Percentiles rank a stretch among this genome's conserved stretches.
Conservation (phyloP, 2,113 vertebrate species). For the Megatriorchis doriae region DNA sequence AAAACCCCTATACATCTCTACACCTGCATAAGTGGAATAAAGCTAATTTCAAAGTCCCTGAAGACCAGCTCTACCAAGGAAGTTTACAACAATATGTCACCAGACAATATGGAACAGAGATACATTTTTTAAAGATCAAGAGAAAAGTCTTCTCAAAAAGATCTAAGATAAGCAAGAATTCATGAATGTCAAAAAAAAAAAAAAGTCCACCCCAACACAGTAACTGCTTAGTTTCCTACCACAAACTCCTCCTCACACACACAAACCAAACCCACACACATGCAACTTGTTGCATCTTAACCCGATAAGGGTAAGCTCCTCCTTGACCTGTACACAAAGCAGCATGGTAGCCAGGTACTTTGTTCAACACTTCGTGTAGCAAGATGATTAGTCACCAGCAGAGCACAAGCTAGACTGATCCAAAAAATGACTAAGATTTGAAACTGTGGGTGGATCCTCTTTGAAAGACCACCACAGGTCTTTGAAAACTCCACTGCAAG, state of each 20-base stretch:
- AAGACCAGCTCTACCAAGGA: not conserved
- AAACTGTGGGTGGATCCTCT: not conserved
- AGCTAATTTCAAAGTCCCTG: not conserved
- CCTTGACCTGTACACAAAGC: not conserved
- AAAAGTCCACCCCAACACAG: not conserved
- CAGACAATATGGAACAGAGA: not conserved
- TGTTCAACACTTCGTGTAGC: not conserved
- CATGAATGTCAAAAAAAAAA: not conserved
- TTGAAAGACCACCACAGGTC: slow-evolving; percentile 3
- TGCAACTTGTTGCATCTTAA: not conserved
- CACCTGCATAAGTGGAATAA: not conserved
- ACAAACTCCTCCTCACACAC: slow-evolving; percentile 2
- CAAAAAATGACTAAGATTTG: not conserved
- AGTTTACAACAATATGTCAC: not conserved
- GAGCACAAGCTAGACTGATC: not conserved
- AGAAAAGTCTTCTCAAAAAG: not conserved
- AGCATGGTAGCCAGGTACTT: not conserved
- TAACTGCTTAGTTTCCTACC: slow-evolving; percentile 37
- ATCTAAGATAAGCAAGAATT: slow-evolving; percentile 1
- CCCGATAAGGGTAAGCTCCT: not conserved
- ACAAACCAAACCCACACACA: not conserved
- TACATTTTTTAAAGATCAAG: not conserved
- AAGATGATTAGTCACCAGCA: not conserved
- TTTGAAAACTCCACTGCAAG: not conserved
- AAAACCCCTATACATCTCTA: not conserved